A percentile compares a stretch with the other conserved stretches of the same genome.
These are phyloP conservation scores for Metallyticus violacea DNA, from an alignment of 2,888 invertebrate genomes.

Conservation along the genomic window DNA sequence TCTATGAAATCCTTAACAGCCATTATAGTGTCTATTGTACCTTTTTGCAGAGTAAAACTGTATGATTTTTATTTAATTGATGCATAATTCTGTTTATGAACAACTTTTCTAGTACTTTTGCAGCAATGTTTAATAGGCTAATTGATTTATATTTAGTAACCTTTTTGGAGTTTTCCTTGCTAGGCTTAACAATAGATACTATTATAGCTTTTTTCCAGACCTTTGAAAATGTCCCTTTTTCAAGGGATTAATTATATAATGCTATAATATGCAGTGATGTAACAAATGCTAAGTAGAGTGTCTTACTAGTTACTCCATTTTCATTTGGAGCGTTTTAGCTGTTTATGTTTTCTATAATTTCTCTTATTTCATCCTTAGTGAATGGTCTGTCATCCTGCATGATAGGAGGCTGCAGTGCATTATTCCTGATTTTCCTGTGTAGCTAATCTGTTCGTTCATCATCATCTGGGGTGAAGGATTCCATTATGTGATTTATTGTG, in stretches of 20 bases:
- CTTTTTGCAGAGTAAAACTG: neutral
- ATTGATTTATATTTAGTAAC: neutral
- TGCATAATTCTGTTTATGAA: neutral
- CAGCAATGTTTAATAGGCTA: neutral
- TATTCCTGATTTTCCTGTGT: neutral
- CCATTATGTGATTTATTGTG: neutral
- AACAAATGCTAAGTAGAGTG: too few species aligned
- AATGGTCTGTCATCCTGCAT: neutral
- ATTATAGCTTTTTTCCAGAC: neutral
- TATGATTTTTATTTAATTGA: neutral
- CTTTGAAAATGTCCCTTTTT: neutral
- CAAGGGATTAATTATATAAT: neutral
- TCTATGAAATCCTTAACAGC: too few species aligned
- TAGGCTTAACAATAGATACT: neutral
- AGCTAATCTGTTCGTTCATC: neutral
- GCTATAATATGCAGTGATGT: neutral
- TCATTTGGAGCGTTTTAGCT: too few species aligned
- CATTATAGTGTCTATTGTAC: neutral
- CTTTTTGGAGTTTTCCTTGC: neutral
- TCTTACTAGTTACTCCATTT: too few species aligned
- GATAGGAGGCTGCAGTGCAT: neutral
- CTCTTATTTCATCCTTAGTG: neutral
- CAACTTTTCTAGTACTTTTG: neutral
- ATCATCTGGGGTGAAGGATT: neutral
- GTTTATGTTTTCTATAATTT: too few species aligned